phyloP scores from a whole-genome alignment of 2,888 invertebrate species.

The Aelia acuminata region DNA sequence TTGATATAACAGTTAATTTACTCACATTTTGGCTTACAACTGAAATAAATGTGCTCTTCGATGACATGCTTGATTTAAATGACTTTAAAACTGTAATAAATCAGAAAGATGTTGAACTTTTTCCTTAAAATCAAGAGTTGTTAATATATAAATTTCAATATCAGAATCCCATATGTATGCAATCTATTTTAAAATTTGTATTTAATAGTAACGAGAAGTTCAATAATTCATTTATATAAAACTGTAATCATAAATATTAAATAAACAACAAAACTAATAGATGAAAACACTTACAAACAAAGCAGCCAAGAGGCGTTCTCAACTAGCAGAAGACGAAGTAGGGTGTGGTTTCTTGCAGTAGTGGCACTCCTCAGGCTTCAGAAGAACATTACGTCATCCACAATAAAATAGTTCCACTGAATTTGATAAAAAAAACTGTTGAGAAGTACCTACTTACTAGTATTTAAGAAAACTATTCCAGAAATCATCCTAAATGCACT shows the following conservation, averaged over 20 bases:
- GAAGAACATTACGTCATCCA: background rate
- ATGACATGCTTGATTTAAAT: background rate
- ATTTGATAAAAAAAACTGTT: no score
- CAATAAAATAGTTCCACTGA: background rate
- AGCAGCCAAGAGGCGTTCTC: background rate
- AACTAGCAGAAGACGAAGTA: background rate
- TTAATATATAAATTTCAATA: no score
- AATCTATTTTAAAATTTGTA: background rate
- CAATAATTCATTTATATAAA: background rate
- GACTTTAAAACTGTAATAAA: background rate
- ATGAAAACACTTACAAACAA: background rate
- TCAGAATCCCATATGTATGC: background rate
- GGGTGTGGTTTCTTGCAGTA: background rate
- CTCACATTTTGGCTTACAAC: background rate
- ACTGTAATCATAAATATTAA: background rate
- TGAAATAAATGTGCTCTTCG: background rate
- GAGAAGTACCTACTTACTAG: no score
- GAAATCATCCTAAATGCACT: no score
- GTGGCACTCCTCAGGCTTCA: background rate
- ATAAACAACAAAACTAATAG: background rate
- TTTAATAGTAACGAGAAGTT: background rate
- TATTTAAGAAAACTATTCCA: no score
- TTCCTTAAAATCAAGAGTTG: no score
- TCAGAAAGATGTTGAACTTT: no score
- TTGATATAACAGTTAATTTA: no score